These are phyloP conservation scores for Acanthosepion pharaonis DNA, from an alignment of 2,888 invertebrate species.

Conservation along the genomic window DNA sequence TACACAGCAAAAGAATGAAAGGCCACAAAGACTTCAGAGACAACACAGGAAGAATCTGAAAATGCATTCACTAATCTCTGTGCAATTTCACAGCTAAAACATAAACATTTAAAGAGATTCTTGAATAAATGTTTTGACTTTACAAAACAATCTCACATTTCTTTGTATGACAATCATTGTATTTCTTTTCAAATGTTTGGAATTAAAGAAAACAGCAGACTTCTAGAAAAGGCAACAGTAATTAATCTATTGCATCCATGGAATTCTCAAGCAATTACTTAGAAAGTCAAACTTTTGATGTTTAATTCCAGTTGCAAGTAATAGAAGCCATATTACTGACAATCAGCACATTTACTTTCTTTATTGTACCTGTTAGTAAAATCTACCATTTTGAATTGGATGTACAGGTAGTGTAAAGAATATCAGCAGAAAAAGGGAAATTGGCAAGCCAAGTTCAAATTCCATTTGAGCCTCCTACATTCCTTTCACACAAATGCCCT, in stretches of 20 bases:
- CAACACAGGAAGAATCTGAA: neutral
- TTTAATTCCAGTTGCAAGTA: neutral
- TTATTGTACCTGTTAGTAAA: too few relatives aligned
- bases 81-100: neutral
- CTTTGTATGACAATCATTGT: neutral
- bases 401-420: too few relatives aligned
- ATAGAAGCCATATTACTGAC: too few relatives aligned
- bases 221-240: too few relatives aligned
- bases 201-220: neutral
- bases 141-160: neutral
- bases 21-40: neutral
- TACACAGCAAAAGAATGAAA: neutral
- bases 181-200: neutral
- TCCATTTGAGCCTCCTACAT: too few relatives aligned
- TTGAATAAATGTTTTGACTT: conserved; percentile 11
- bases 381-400: too few relatives aligned
- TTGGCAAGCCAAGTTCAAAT: too few relatives aligned
- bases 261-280: neutral
- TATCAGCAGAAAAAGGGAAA: too few relatives aligned
- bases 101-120: neutral
- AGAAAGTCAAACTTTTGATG: neutral
- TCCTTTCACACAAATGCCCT: too few relatives aligned
- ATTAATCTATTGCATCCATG: neutral
- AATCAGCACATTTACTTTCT: too few relatives aligned
- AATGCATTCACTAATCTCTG: neutral